A percentile compares a stretch with the other conserved stretches of the same genome.
Conservation (phyloP, 1,140 invertebrate species). For the Radopholus similis region DNA sequence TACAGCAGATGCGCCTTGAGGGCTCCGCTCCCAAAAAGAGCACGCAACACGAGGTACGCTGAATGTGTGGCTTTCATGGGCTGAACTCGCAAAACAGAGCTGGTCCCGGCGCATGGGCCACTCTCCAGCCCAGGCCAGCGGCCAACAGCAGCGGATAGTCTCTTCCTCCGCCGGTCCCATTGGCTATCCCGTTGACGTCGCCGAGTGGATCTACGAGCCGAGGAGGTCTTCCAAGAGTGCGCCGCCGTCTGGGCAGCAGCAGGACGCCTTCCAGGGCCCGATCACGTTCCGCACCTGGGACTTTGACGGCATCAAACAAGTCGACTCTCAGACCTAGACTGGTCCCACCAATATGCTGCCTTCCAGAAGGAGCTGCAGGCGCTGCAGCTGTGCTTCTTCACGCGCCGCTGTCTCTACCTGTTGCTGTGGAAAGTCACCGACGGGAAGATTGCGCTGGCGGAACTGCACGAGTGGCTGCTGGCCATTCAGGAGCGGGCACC, state of each 20-base stretch:
- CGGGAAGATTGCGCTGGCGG: conserved; percentile 81
- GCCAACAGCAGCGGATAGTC: background rate
- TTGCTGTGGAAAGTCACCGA: conserved; percentile 92
- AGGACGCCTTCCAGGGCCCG: conserved; percentile 68
- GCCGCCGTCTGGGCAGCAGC: background rate
- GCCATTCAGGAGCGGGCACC: conserved; percentile 85
- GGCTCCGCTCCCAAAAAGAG: conserved; percentile 73
- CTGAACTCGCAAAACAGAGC: background rate
- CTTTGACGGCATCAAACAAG: conserved; percentile 81
- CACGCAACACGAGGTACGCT: conserved; percentile 24
- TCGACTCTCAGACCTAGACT: conserved; percentile 23
- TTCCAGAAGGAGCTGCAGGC: conserved; percentile 80
- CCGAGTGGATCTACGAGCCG: conserved; percentile 88
- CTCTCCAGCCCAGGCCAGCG: conserved; percentile 1
- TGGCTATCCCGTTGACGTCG: conserved; percentile 74
- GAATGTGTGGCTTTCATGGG: background rate
- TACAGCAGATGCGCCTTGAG: conserved; percentile 81
- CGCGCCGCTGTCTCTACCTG: conserved; percentile 86
- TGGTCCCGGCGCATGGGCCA: conserved; percentile 3
- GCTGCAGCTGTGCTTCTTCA: conserved; percentile 96
- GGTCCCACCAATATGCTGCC: background rate
- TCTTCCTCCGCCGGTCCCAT: background rate
- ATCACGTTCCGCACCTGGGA: conserved; percentile 98
- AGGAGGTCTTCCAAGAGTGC: conserved; percentile 68
- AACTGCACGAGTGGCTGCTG: conserved; percentile 87